Conservation (phyloP, 2,888 invertebrate species). For the Chymomyza caudatula region DNA sequence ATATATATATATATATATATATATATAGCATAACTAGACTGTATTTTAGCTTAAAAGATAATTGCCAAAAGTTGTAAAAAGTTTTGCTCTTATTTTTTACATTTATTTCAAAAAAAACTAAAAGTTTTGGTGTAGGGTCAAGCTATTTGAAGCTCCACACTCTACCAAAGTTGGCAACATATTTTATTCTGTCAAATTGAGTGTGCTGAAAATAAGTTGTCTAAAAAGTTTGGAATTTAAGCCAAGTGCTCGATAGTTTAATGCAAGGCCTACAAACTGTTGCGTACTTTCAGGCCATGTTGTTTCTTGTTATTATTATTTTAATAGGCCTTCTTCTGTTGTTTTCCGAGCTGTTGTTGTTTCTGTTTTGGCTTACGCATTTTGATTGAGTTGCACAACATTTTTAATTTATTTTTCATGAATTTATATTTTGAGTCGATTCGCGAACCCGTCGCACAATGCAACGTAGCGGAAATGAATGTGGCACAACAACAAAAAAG, state of each 20-base stretch:
- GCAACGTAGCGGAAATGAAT: constrained; percentile 41
- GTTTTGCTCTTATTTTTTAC: constrained; percentile 37
- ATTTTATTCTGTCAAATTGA: constrained; percentile 72
- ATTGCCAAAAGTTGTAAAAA: constrained; percentile 72
- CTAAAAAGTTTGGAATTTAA: constrained; percentile 46
- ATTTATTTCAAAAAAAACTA: background rate
- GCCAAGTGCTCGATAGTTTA: constrained; percentile 31
- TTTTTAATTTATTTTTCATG: constrained; percentile 60
- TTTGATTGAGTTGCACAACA: constrained; percentile 54
- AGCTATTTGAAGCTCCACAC: background rate
- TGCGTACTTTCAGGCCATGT: constrained; percentile 31
- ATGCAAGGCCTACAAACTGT: constrained; percentile 47
- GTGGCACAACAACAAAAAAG: constrained; percentile 37
- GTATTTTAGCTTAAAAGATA: constrained; percentile 67
- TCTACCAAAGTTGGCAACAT: constrained; percentile 59
- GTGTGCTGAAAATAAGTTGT: constrained; percentile 64
- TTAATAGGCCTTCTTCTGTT: background rate
- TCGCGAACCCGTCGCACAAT: background rate
- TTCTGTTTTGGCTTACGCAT: constrained; percentile 37
- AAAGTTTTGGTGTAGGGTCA: constrained; percentile 8
- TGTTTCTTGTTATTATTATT: constrained; percentile 2
- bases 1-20: background rate
- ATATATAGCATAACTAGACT: constrained; percentile 23
- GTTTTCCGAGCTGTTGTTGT: background rate
- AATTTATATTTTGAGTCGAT: constrained; percentile 7